These are phyloP conservation scores for Florisuga fusca DNA, from an alignment of 2,797 vertebrate genomes.

Conservation along the genomic window DNA sequence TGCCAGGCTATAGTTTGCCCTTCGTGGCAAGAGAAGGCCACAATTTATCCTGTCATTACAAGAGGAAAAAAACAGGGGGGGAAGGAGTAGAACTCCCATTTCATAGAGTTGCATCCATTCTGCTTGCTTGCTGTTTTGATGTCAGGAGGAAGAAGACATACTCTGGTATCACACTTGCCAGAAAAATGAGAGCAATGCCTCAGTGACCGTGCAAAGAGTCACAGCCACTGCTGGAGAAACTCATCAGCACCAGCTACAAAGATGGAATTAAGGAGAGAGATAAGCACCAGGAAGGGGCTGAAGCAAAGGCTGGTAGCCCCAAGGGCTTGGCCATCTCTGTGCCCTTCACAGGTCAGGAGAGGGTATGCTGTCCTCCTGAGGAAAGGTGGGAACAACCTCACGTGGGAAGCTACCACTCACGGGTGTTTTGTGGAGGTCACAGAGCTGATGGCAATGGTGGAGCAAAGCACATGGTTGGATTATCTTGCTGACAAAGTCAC, in stretches of 20 bases:
- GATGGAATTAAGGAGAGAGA: not conserved
- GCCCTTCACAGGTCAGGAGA: not conserved
- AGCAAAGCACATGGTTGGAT: not conserved
- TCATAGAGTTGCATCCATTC: not conserved
- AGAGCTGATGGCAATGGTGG: not conserved
- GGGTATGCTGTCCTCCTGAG: not conserved
- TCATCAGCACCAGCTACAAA: not conserved
- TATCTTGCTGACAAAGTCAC: not conserved
- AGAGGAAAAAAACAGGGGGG: rapidly evolving
- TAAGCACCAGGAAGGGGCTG: not conserved
- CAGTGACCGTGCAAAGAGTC: not conserved
- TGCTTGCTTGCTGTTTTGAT: not conserved
- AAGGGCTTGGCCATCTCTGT: not conserved
- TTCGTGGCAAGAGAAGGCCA: not conserved
- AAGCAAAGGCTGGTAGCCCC: not conserved
- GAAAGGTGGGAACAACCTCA: not conserved
- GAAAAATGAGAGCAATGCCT: not conserved
- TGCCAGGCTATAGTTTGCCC: not conserved
- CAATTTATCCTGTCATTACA: not conserved
- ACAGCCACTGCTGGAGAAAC: not conserved
- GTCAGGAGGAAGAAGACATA: not conserved
- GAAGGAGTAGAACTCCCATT: not conserved
- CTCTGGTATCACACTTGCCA: not conserved
- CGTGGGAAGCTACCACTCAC: not conserved
- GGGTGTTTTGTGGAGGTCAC: not conserved